Conservation (phyloP, 1,140 invertebrate species). For the Brachionus rubens region DNA sequence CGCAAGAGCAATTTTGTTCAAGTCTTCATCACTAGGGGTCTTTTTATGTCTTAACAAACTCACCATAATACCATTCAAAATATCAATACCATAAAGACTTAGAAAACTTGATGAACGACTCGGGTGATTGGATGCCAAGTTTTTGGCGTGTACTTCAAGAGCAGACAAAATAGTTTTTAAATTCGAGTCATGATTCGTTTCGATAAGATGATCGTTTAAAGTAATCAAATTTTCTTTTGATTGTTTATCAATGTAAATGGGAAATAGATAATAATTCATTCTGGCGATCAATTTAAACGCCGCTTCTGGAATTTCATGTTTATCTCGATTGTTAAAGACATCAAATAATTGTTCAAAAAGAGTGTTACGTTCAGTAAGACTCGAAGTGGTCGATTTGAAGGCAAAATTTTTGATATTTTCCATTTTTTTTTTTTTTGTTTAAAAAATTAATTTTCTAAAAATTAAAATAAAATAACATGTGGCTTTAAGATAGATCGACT, state of each 20-base stretch:
- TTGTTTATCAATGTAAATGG: conserved; percentile 35
- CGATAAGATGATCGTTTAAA: conserved; percentile 11
- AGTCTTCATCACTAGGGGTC: background rate
- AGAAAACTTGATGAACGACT: background rate
- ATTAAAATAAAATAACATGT: conserved; percentile 10
- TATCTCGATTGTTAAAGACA: background rate
- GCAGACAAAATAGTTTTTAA: background rate
- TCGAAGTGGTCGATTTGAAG: conserved; percentile 1
- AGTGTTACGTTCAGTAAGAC: conserved; percentile 6
- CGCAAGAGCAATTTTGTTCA: background rate
- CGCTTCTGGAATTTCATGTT: conserved; percentile 5
- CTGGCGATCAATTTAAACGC: conserved; percentile 1
- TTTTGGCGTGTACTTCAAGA: conserved; percentile 10
- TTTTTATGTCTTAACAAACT: background rate
- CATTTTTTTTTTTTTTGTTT: conserved; percentile 1
- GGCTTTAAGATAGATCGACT: background rate
- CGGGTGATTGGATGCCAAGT: background rate
- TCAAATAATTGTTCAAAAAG: conserved; percentile 17
- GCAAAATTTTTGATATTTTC: conserved; percentile 41
- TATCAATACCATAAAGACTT: conserved; percentile 11
- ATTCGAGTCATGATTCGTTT: background rate
- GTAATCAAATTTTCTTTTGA: conserved; percentile 16
- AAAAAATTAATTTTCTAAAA: too few species aligned
- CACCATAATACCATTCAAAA: conserved; percentile 7
- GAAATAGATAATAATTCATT: conserved; percentile 35